Evolutionary conservation across 2,888 invertebrate species (phyloP), one percentile per base, ranked within the genome.

Genomic region (Mesorhabditis spiculigera): DNA sequence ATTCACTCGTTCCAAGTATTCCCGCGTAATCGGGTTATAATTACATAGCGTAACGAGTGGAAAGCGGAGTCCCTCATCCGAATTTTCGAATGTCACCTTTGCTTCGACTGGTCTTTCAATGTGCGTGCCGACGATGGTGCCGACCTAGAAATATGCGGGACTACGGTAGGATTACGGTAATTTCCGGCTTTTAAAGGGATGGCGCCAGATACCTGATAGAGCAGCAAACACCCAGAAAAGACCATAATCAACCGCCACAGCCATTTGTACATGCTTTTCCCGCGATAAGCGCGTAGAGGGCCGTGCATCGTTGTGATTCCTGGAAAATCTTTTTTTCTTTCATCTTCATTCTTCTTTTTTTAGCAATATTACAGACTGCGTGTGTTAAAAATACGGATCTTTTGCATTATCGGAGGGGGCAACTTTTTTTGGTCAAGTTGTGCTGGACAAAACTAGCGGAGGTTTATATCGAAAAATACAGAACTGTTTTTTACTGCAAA

Each of bases 231-330:
- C 13, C 50, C 50, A 13, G 50, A 50, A 6, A 50, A 50, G 13
- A 50, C 50, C 50, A 50, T 50, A 6, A 50, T 50, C 8, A 50
- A 10, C 50, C 13, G 50, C 50, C 50, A 50, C 13, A 50, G 13
- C 6, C 50, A 13, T 50, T 50, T 50, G 50, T 50, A 50, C 50
- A 50, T 50, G 6, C 13, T 50, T 13, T 50, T 50, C 50, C 50
- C 50, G 6, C 50, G 50, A 50, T 50, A 50, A 6, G 50, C 50
- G 8, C 50, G 6, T 13, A 50, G 13, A 10, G 50, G 50, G 13
- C 50, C 50, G 50, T 50, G 50, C 50, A 50, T 50, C 13, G 50
- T 50, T 50, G 50, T 50, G 50, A 50, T 50, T 50, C 50, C 50
- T 50, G 50, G 13, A 50, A 10, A 50, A 10, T 50, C 50, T 10